A percentile compares a stretch with the other conserved stretches of the same genome.
Conservation (phyloP, 2,797 vertebrate genomes). For the Macrochelys suwanniensis region DNA sequence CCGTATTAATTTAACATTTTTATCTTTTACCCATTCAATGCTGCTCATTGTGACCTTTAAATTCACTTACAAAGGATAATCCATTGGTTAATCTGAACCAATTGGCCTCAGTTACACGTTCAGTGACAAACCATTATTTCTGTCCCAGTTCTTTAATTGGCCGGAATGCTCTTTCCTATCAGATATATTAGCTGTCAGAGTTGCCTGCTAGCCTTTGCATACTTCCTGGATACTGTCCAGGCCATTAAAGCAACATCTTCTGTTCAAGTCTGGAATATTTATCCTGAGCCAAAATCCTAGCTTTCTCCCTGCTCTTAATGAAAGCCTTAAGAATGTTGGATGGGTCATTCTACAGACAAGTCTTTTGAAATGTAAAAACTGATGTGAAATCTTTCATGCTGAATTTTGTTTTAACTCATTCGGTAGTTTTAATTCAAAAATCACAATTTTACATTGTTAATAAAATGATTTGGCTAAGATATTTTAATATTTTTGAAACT, state of each 20-base stretch:
- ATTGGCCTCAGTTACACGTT: constrained; percentile 84
- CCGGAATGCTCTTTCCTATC: constrained; percentile 82
- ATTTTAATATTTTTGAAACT: constrained; percentile 58
- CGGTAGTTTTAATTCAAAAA: constrained; percentile 74
- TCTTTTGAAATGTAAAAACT: constrained; percentile 54
- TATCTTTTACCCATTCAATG: constrained; percentile 78
- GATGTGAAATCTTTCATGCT: constrained; percentile 64
- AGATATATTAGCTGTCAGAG: constrained; percentile 85
- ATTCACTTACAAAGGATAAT: constrained; percentile 84
- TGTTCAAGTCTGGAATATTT: constrained; percentile 80
- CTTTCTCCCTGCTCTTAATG: constrained; percentile 79
- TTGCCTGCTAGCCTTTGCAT: constrained; percentile 82
- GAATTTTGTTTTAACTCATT: constrained; percentile 72
- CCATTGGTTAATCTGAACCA: constrained; percentile 84
- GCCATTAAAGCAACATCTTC: constrained; percentile 85
- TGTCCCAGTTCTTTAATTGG: constrained; percentile 84
- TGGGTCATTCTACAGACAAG: constrained; percentile 70
- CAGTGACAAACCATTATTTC: constrained; percentile 86
- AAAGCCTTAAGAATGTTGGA: constrained; percentile 78
- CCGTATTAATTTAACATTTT: constrained; percentile 81
- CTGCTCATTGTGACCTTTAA: constrained; percentile 82
- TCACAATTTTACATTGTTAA: constrained; percentile 65
- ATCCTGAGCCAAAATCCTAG: constrained; percentile 77
- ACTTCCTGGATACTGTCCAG: constrained; percentile 84
- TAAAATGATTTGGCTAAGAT: constrained; percentile 68